A percentile compares a stretch with the other conserved stretches of the same genome.
phyloP scores from a whole-genome alignment of 1,140 invertebrate genomes.

The Philaenus spumarius region DNA sequence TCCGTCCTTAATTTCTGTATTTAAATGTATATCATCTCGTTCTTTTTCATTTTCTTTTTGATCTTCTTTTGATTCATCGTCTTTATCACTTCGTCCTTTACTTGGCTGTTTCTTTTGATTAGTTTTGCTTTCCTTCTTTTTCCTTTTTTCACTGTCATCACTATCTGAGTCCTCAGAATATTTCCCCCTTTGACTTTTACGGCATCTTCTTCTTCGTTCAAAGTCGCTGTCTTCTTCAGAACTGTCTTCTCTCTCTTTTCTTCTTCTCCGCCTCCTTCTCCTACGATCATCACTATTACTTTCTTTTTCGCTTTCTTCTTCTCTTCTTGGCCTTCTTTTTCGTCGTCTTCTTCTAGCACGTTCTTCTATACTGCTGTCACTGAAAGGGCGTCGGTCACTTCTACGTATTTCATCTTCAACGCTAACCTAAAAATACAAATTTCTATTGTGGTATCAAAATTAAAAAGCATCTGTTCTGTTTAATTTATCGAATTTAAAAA shows the following conservation, averaged over 20 bases:
- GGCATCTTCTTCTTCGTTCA: slow-evolving; percentile 2
- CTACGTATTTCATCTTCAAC: slow-evolving; percentile 24
- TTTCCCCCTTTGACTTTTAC: slow-evolving; percentile 5
- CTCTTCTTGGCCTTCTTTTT: slow-evolving; percentile 25
- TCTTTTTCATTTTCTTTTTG: slow-evolving; percentile 28
- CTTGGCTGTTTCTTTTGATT: slow-evolving; percentile 6
- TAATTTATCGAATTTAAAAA: too few species aligned
- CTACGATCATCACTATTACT: slow-evolving; percentile 9
- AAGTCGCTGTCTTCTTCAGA: slow-evolving; percentile 8
- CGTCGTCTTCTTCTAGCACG: slow-evolving; percentile 28
- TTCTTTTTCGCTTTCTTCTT: slow-evolving; percentile 31
- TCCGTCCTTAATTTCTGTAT: slow-evolving; percentile 25
- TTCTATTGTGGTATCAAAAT: too few species aligned
- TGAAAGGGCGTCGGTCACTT: slow-evolving; percentile 8
- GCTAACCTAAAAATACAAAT: slow-evolving; percentile 18
- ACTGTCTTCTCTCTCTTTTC: slow-evolving; percentile 32
- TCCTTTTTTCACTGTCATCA: slow-evolving; percentile 7
- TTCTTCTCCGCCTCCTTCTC: slow-evolving; percentile 31
- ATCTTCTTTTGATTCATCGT: slow-evolving; percentile 23
- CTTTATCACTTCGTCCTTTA: slow-evolving; percentile 11
- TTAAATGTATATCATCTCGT: slow-evolving; percentile 11
- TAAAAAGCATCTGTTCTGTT: too few species aligned
- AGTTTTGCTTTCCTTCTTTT: slow-evolving; percentile 9
- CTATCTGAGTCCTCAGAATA: slow-evolving; percentile 1
- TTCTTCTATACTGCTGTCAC: slow-evolving; percentile 20